Conservation (phyloP, 2,113 vertebrate genomes). For the Dolichallabes microphthalmus region DNA sequence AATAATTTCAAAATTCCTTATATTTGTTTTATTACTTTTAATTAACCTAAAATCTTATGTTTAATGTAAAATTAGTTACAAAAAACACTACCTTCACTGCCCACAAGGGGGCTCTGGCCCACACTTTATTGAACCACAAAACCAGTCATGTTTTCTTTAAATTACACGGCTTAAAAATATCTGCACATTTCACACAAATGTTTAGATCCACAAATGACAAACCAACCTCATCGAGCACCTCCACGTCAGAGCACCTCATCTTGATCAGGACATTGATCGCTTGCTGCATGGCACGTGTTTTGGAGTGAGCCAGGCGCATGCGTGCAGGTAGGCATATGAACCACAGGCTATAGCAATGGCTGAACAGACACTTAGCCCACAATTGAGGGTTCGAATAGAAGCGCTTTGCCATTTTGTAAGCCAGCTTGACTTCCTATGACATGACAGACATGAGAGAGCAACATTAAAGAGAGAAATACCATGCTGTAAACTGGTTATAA, state of each 20-base stretch:
- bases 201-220: neutral
- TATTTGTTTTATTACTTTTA: too few species aligned
- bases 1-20: too few species aligned
- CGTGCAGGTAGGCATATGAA: conserved; percentile 94
- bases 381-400: conserved; percentile 81
- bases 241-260: conserved; percentile 90
- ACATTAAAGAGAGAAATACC: neutral
- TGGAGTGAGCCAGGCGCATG: conserved; percentile 82
- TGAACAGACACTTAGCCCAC: conserved; percentile 94
- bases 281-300: conserved; percentile 86
- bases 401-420: conserved; percentile 89
- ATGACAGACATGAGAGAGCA: neutral
- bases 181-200: neutral
- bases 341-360: conserved; percentile 96
- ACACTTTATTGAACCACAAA: neutral
- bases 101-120: too few species aligned
- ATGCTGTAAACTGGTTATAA: neutral
- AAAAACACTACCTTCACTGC: too few species aligned
- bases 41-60: too few species aligned
- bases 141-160: neutral
- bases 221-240: conserved; percentile 88
- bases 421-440: conserved; percentile 90
- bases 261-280: conserved; percentile 89
- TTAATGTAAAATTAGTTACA: too few species aligned
- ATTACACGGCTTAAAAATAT: neutral